Base-by-base conservation (phyloP, 2,888 invertebrate genomes). In the Mesorhabditis belari region DNA sequence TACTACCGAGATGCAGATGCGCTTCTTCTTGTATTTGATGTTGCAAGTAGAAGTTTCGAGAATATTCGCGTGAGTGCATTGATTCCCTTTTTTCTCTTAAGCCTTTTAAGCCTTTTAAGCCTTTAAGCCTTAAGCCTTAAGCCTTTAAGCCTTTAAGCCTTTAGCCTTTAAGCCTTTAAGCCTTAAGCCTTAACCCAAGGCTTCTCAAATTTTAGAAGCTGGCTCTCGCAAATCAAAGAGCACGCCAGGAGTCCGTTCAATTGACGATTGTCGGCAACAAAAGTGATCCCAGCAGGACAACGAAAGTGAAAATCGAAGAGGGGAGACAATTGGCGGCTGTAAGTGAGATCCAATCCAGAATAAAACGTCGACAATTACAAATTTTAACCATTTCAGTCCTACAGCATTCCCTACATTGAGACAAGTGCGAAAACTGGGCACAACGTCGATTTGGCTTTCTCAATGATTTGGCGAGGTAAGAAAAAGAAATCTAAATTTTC, bases 361-460 rank as follows among this genome's bases (percentile, higher is more conserved):
- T 49, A 53, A 57, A 44, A 9, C 28, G 49, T 25, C 17, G 21
- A 50, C 29, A 57, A 23, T 5, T 4, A n/a, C 23, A 57, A 50
- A 26, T 19, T 57, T 56, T 19, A 21, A 9, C 26, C 29, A 26
- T 35, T 6, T 54, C 17, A 54, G 83, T 92, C 93, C 84, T 91
- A 92, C 84, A 89, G 89, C 83, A 92, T 93, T 69, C 88, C 91
- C 66, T 94, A 93, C 85, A 91, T 94, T 90, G 94, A 94, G 85
- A 94, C 94, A 62, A 93, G 92, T 71, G 94, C 94, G 67, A 94
- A 94, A 86, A 92, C 91, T 76, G 94, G 94, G 77, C 87, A 91
- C 81, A 93, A 94, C 82, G 94, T 94, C 55, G 92, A 93, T 81
- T 86, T 92, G 77, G 92, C 93, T 63, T 94, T 94, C n/a, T n/a